Evolutionary conservation across 2,113 vertebrate species (phyloP), one percentile per base, ranked within the genome.

Genomic region (Camelus bactrianus): DNA sequence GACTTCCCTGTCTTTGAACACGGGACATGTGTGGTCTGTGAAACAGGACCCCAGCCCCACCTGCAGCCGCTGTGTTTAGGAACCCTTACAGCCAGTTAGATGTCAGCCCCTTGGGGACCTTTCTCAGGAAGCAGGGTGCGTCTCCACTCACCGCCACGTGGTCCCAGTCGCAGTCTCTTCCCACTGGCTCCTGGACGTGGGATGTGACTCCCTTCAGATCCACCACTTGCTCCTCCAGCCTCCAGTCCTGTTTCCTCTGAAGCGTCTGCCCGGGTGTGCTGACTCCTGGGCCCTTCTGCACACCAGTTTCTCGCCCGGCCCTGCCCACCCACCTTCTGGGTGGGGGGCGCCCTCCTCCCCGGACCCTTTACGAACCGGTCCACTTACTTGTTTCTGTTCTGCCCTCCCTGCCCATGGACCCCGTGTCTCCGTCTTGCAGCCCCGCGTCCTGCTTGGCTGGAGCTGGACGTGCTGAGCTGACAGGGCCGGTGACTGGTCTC

Each of bases 401-500:
- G 2, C 12, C 19, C 38, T 60, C 38, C 38, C 38, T 42, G 38
- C 38, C 38, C 38, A 42, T 42, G 38, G 38, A 1, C 38, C 38
- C 38, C 38, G 38, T 42, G 38, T 42, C 38, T 42, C 5, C 38
- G 5, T 42, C 38, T 42, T 42, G 38, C 38, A 42, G 38, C 38
- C 38, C 38, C 38, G 5, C 38, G 5, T 42, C 38, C 38, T 42
- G 38, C 38, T 42, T 42, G 38, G 38, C 38, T 42, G 38, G 38
- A 42, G 38, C 38, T 5, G 38, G 38, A 42, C 38, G 3, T 60
- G 48, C 22, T 22, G 64, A 14, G 6, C 28, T 28, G 35, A 16
- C 20, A 2, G 14, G 0, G 4, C 0, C 4, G 28, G 62, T 32
- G 1, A 56, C 15, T 6, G 26, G 38, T 35, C 19, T 24, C 30